Base-by-base conservation (phyloP, 2,888 invertebrate genomes). In the Chymomyza fuscimana region DNA sequence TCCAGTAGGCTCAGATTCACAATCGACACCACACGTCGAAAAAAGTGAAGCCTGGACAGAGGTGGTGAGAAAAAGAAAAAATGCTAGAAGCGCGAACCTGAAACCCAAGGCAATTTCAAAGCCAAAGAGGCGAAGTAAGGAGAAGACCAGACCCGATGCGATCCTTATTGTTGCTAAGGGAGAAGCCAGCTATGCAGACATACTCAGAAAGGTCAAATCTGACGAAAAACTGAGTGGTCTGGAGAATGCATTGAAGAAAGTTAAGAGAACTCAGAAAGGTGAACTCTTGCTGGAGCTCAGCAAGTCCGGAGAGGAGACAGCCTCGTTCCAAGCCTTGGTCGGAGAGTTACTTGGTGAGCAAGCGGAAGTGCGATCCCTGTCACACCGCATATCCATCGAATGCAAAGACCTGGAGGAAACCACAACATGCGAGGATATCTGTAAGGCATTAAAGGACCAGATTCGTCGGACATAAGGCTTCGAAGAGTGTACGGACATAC, bases 181-280 rank as follows among this genome's bases (percentile, higher is more conserved):
- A 5, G 52, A 52, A n/a, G 1, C 6, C 5, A 52, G 12, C 52
- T 64, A 64, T 16, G 56, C 40, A 19, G 64, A 64, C 46, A 56
- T 56, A 9, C 56, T 56, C 12, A 32, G 40, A 4, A 54, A 64
- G 7, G 10, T 64, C 1, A 64, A 54, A 12, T 29, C n/a, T 0
- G 56, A 58, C 19, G 52, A 52, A 12, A 64, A 16, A n/a, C 22
- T 64, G 15, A 16, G 16, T 4, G 25, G 16, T 4, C 15, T 56
- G 4, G 64, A 56, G 1, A 36, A 56, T 12, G n/a, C 9, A 1
- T 40, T 40, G 5, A n/a, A 19, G 6, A 36, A 40, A 46, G 46
- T 56, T 15, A 40, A 36, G 40, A 16, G 58, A 52, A 56, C 64
- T n/a, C 64, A 64, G 22, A 56, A 56, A 36, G 56, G 56, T 7